Conservation (phyloP, 2,113 vertebrate species). For the Noturus placidus region DNA sequence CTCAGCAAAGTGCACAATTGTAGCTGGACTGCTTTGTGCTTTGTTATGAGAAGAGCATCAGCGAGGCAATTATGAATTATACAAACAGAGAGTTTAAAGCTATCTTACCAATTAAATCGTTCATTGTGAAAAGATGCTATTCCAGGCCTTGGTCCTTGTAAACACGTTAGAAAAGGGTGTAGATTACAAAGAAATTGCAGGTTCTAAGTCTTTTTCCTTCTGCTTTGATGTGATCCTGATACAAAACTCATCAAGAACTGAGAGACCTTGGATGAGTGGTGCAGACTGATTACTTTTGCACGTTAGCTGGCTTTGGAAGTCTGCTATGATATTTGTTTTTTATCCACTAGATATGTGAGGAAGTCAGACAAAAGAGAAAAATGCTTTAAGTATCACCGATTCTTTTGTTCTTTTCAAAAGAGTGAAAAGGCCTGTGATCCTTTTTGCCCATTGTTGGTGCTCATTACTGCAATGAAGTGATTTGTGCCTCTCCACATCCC, state of each 20-base stretch:
- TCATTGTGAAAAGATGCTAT: constrained; percentile 59
- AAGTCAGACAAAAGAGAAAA: constrained; percentile 67
- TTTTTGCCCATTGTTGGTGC: constrained; percentile 55
- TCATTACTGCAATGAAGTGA: constrained; percentile 72
- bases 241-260: constrained; percentile 62
- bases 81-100: constrained; percentile 63
- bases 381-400: constrained; percentile 70
- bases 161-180: constrained; percentile 62
- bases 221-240: constrained; percentile 67
- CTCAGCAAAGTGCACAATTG: constrained; percentile 8
- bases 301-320: constrained; percentile 63
- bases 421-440: constrained; percentile 52
- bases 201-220: constrained; percentile 47
- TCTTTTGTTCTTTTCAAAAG: constrained; percentile 74
- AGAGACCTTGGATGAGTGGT: constrained; percentile 64
- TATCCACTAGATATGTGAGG: constrained; percentile 65
- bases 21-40: constrained; percentile 4
- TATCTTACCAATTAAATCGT: constrained; percentile 62
- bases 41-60: constrained; percentile 53
- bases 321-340: constrained; percentile 65
- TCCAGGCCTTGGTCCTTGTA: constrained; percentile 65
- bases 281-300: constrained; percentile 65
- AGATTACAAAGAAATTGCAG: constrained; percentile 61
- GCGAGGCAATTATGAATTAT: constrained; percentile 53
- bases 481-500: constrained; percentile 64